Evolutionary conservation across 2,888 invertebrate genomes (phyloP).

Genomic region (Venustoraphidia nigricollis): DNA sequence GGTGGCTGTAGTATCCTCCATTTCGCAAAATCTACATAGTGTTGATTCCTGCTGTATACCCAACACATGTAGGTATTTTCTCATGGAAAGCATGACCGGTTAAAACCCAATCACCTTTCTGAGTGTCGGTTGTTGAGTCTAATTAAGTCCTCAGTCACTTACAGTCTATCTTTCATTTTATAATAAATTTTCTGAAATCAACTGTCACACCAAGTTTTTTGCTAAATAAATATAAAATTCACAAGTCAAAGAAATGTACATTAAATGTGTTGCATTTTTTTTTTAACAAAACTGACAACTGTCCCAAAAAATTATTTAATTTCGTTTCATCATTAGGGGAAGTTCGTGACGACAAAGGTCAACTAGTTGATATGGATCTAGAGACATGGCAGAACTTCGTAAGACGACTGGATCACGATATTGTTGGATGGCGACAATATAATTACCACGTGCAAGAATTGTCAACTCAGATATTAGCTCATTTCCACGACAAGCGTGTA

Average conservation of each 20-base stretch:
- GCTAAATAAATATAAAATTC: slow-evolving; percentile 17
- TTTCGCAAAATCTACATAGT: too few species aligned
- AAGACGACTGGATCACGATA: not conserved
- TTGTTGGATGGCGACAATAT: not conserved
- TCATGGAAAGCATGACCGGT: too few species aligned
- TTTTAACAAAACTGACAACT: too few species aligned
- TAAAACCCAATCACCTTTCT: too few species aligned
- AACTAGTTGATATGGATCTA: not conserved
- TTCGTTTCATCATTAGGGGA: not conserved
- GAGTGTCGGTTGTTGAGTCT: too few species aligned
- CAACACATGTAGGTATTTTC: too few species aligned
- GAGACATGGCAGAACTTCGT: not conserved
- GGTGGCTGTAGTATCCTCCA: too few species aligned
- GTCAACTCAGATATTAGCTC: not conserved
- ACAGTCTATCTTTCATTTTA: not conserved
- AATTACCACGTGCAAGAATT: not conserved
- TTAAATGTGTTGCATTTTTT: too few species aligned
- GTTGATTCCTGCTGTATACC: too few species aligned
- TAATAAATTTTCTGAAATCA: not conserved
- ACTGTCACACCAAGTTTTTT: not conserved
- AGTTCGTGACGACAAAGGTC: not conserved
- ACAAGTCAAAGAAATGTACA: slow-evolving; percentile 14
- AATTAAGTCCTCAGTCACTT: too few species aligned
- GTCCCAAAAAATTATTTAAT: too few species aligned
- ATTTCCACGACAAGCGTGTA: not conserved